Evolutionary conservation across 2,888 invertebrate genomes (phyloP).

Genomic region (Eledona agricola): DNA sequence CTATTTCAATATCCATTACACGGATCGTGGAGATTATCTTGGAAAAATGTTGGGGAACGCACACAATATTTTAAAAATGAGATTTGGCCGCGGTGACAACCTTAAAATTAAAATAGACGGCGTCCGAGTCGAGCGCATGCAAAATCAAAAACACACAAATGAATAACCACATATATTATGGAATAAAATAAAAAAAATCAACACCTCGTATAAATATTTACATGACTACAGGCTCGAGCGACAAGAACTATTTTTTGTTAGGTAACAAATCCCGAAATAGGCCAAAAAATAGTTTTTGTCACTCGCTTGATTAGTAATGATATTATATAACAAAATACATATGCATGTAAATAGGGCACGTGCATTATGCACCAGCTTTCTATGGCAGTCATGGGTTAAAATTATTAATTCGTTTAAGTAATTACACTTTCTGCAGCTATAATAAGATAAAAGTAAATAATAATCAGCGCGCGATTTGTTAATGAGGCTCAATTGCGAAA

Average conservation of each 20-base stretch:
- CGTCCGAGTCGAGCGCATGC: slow-evolving; percentile 21
- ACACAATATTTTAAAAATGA: too few relatives aligned
- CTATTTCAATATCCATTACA: slow-evolving; percentile 10
- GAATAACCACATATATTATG: slow-evolving; percentile 22
- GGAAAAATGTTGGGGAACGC: too few relatives aligned
- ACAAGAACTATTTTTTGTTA: slow-evolving; percentile 20
- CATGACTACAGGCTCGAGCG: slow-evolving; percentile 28
- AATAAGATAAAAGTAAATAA: slow-evolving; percentile 21
- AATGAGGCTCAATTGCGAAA: slow-evolving; percentile 19
- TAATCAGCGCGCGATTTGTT: slow-evolving; percentile 18
- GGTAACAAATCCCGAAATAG: slow-evolving; percentile 10
- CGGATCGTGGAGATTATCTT: neutral
- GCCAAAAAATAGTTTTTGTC: slow-evolving; percentile 24
- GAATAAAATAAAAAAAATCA: slow-evolving; percentile 29
- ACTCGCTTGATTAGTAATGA: slow-evolving; percentile 11
- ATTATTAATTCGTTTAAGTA: slow-evolving; percentile 6
- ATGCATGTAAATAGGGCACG: slow-evolving; percentile 30
- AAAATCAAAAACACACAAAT: slow-evolving; percentile 13
- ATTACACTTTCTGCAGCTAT: slow-evolving; percentile 23
- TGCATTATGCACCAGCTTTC: slow-evolving; percentile 31
- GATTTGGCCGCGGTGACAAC: slow-evolving; percentile 9
- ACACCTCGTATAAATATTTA: slow-evolving; percentile 33
- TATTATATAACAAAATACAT: slow-evolving; percentile 31
- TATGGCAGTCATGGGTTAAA: slow-evolving; percentile 31
- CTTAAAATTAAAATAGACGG: slow-evolving; percentile 6